Conservation (phyloP, 2,797 vertebrate genomes). For the Gila robusta region DNA sequence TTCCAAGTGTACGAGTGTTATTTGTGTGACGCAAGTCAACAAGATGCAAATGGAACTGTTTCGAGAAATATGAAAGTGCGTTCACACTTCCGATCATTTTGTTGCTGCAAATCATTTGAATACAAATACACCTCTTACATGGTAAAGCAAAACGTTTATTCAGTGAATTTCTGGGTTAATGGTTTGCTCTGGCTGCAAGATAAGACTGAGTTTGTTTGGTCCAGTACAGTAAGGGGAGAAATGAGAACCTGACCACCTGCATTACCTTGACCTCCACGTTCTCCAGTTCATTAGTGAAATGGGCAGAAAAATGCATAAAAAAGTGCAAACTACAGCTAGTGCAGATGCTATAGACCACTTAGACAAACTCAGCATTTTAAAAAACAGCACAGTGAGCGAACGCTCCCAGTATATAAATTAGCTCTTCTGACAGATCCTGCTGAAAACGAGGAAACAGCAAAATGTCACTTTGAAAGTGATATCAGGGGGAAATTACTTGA, state of each 20-base stretch:
- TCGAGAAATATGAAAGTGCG: background rate
- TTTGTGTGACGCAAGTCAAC: background rate
- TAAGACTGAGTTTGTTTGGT: conserved; percentile 54
- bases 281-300: conserved; percentile 27
- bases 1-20: background rate
- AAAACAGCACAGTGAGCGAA: conserved; percentile 34
- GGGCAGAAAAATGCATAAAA: conserved; percentile 31
- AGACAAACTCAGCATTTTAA: conserved; percentile 55
- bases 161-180: conserved; percentile 45
- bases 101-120: background rate
- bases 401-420: conserved; percentile 46
- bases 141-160: conserved; percentile 32
- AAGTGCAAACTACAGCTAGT: conserved; percentile 27
- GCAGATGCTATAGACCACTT: conserved; percentile 42
- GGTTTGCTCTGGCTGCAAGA: conserved; percentile 44
- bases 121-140: conserved; percentile 34
- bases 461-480: conserved; percentile 45
- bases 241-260: conserved; percentile 23
- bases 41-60: background rate
- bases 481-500: conserved; percentile 37
- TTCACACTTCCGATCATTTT: background rate
- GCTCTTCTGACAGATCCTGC: conserved; percentile 44
- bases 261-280: conserved; percentile 31
- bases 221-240: conserved; percentile 21
- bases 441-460: conserved; percentile 43